Percentiles rank a stretch among this genome's conserved stretches.
Evolutionary conservation across 2,797 vertebrate genomes (phyloP).

Genomic region (Onychomys torridus): DNA sequence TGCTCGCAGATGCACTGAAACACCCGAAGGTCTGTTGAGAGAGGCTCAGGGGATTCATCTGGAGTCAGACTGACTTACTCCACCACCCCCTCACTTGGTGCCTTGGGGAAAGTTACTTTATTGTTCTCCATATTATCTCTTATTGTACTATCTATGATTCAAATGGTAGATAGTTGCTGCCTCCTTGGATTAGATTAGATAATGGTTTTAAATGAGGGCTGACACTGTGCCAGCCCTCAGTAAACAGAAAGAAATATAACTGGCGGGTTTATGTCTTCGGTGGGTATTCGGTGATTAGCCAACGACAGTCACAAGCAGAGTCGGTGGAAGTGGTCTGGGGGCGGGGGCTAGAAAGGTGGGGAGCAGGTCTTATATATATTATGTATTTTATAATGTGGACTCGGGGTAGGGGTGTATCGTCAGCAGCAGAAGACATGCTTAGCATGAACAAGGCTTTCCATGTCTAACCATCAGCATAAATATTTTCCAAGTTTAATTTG

Average conservation of each 20-base stretch:
- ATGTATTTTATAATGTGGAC: background rate
- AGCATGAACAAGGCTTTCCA: background rate
- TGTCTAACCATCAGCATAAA: background rate
- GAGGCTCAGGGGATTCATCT: background rate
- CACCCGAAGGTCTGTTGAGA: background rate
- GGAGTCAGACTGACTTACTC: background rate
- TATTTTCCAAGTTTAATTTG: background rate
- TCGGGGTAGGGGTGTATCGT: background rate
- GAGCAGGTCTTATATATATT: background rate
- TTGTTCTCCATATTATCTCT: background rate
- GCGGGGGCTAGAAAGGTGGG: background rate
- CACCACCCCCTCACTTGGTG: background rate
- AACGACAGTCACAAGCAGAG: background rate
- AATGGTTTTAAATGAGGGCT: slow-evolving; percentile 2
- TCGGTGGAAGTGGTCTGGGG: background rate
- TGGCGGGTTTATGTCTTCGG: rapidly evolving
- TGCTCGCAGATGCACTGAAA: background rate
- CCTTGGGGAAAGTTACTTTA: background rate
- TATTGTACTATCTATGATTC: background rate
- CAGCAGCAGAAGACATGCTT: background rate
- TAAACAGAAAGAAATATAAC: background rate
- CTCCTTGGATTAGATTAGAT: slow-evolving; percentile 9
- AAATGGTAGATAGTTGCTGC: background rate
- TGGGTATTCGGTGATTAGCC: background rate
- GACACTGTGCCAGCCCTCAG: background rate